Conservation (phyloP, 2,113 vertebrate species). For the Pluvialis apricaria region DNA sequence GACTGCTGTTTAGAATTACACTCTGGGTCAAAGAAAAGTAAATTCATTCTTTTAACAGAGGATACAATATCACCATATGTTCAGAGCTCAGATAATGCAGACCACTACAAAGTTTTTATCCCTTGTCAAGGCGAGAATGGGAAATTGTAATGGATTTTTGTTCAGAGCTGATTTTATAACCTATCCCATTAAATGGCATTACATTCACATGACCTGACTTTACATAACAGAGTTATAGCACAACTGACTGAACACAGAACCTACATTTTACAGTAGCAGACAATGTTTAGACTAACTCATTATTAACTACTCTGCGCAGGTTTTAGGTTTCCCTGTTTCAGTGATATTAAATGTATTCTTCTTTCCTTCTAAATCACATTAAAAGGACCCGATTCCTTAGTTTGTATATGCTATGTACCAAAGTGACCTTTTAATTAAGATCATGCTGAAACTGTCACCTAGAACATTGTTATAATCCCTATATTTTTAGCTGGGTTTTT, state of each 20-base stretch:
- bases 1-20: neutral
- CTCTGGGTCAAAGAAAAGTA: neutral
- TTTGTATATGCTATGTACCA: neutral
- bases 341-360: neutral
- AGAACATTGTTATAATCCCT: neutral
- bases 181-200: constrained; percentile 6
- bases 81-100: neutral
- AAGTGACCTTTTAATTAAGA: neutral
- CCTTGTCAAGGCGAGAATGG: neutral
- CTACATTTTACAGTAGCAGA: neutral
- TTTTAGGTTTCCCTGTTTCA: neutral
- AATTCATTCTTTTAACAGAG: neutral
- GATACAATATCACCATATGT: neutral
- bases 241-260: neutral
- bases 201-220: constrained; percentile 12
- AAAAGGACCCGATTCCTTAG: neutral
- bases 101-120: neutral
- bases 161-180: constrained; percentile 23
- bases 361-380: neutral
- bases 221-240: constrained; percentile 8
- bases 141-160: neutral
- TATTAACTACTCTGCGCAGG: neutral
- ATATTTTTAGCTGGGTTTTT: neutral
- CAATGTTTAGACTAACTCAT: neutral
- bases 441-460: neutral